Percentiles rank a stretch among this genome's conserved stretches.
Evolutionary conservation across 2,113 vertebrate species (phyloP).

Genomic region (Panthera uncia): DNA sequence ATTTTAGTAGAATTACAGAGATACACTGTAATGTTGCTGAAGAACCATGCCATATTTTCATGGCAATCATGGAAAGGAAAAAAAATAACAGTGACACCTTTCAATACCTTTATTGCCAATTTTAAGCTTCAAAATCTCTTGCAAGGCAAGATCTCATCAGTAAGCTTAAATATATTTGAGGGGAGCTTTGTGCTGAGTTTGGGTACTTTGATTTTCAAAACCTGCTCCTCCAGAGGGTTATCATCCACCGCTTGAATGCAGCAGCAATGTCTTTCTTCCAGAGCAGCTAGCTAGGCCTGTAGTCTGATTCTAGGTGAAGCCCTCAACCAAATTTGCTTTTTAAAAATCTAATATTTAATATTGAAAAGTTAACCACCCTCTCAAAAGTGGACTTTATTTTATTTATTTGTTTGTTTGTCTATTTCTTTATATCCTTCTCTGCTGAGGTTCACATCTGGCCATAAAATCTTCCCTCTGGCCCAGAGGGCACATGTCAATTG

Average conservation of each 20-base stretch:
- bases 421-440: background rate
- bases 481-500: accelerated
- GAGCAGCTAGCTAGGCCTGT: too few species aligned
- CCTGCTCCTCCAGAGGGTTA: background rate
- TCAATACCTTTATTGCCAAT: background rate
- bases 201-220: background rate
- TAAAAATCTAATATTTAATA: background rate
- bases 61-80: background rate
- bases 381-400: background rate
- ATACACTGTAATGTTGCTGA: background rate
- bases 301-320: background rate
- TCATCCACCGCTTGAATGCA: background rate
- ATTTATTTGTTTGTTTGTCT: background rate
- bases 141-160: background rate
- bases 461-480: background rate
- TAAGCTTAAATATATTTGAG: background rate
- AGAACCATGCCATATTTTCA: background rate
- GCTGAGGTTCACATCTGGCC: background rate
- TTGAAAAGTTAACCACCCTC: background rate
- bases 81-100: background rate
- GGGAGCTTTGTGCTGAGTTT: background rate
- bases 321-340: background rate
- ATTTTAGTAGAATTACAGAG: background rate
- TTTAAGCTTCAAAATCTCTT: background rate
- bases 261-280: too few species aligned